Base-by-base conservation (phyloP, 2,113 vertebrate species). In the Prunella himalayana region DNA sequence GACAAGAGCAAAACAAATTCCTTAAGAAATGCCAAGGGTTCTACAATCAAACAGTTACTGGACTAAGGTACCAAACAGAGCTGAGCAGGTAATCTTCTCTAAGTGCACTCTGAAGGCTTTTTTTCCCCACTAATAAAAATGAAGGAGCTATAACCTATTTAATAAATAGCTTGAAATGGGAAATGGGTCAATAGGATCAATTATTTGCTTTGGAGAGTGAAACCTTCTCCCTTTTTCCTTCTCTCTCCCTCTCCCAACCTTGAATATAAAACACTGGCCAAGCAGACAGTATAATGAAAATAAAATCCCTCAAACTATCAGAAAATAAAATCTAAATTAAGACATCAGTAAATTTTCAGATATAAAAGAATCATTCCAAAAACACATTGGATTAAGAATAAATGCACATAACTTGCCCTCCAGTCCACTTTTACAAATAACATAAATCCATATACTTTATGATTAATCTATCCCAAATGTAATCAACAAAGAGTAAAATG, bases 261-360 rank as follows among this genome's bases (percentile, higher is more conserved):
- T 94, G 82, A 97, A 88, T 97, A 95, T 66, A 90, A 92, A 97
- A 83, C 86, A 90, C 69, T 79, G 80, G 91, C 59, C 66, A 72
- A 77, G 75, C 88, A 97, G 94, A 83, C 22, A 92, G 77, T 61
- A 82, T 94, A 96, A 97, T 96, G 93, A 97, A 98, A 98, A 94
- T 20, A 44, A 95, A 97, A 93, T 84, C 95, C 75, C 76, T 66
- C 77, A 93, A 96, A 85, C 79, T 65, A 96, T 69, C 82, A 69
- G 79, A 91, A 97, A 95, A 94, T 71, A 95, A 92, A 91, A 94
- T 91, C 84, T 81, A 85, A 97, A 97, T 90, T 92, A 94, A 79
- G 59, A 75, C 59, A 91, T 27, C 53, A 90, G 60, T 45, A 84
- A 68, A 73, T 91, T 56, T 95, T 84, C 91, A 70, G 91, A 77